A percentile compares a stretch with the other conserved stretches of the same genome.
Evolutionary conservation across 2,113 vertebrate species (phyloP).

Genomic region (Pelecanus crispus): DNA sequence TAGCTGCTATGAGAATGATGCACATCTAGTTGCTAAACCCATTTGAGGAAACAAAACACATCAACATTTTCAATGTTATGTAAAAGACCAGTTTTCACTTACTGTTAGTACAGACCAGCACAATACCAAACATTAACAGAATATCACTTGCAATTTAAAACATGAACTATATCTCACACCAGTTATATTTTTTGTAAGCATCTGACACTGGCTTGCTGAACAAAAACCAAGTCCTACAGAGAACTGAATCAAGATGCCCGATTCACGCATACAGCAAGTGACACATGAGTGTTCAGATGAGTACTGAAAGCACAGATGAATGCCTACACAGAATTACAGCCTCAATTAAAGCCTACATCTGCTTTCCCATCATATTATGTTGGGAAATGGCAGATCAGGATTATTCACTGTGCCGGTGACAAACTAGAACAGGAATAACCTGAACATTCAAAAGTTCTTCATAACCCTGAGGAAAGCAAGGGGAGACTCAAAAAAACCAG

Average conservation of each 20-base stretch:
- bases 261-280: not conserved
- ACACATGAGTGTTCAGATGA: not conserved
- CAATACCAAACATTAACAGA: not conserved
- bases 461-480: not conserved
- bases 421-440: conserved; percentile 3
- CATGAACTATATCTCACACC: not conserved
- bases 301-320: not conserved
- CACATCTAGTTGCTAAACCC: not conserved
- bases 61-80: not conserved
- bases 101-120: not conserved
- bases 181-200: not conserved
- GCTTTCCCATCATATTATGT: not conserved
- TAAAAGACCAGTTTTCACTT: not conserved
- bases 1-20: not conserved
- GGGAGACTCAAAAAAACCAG: not conserved
- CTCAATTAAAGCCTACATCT: not conserved
- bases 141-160: not conserved
- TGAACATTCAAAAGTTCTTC: not conserved
- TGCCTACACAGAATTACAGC: not conserved
- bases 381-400: not conserved
- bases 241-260: not conserved
- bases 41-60: not conserved
- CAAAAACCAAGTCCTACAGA: not conserved
- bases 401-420: not conserved
- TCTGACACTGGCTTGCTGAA: not conserved